Percentiles rank a stretch among this genome's conserved stretches.
phyloP scores from a whole-genome alignment of 2,113 vertebrate species.

The Coptodon rendalli region DNA sequence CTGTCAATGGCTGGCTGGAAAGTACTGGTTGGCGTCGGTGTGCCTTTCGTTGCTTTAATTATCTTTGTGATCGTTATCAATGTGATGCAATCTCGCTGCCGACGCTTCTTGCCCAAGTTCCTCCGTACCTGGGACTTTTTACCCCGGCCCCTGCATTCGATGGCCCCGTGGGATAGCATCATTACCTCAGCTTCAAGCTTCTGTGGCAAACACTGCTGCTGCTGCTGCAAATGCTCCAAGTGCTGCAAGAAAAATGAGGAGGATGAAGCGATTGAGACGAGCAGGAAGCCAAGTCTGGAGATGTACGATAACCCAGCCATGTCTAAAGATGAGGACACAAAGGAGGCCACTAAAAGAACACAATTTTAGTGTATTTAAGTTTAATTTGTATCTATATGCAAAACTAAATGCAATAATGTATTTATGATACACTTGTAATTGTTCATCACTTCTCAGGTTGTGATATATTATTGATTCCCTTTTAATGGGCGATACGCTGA shows the following conservation, averaged over 20 bases:
- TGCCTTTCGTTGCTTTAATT: conserved; percentile 66
- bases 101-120: conserved; percentile 62
- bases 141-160: conserved; percentile 82
- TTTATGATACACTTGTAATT: conserved; percentile 11
- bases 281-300: conserved; percentile 63
- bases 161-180: conserved; percentile 82
- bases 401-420: neutral
- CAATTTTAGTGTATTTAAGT: conserved; percentile 12
- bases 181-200: conserved; percentile 52
- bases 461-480: neutral
- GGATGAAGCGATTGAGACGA: conserved; percentile 1
- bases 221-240: conserved; percentile 78
- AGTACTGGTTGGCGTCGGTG: conserved; percentile 81
- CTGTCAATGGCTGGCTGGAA: conserved; percentile 89
- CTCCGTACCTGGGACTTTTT: conserved; percentile 86
- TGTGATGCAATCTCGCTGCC: conserved; percentile 78
- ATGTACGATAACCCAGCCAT: conserved; percentile 77
- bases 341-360: neutral
- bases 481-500: neutral
- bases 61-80: conserved; percentile 74
- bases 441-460: conserved; percentile 18
- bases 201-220: conserved; percentile 76
- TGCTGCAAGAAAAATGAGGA: conserved; percentile 38
- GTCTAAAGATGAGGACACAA: conserved; percentile 26
- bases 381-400: neutral